Percentiles rank a stretch among this genome's conserved stretches.
Conservation (phyloP, 2,797 vertebrate species). For the Pelodytes ibericus region DNA sequence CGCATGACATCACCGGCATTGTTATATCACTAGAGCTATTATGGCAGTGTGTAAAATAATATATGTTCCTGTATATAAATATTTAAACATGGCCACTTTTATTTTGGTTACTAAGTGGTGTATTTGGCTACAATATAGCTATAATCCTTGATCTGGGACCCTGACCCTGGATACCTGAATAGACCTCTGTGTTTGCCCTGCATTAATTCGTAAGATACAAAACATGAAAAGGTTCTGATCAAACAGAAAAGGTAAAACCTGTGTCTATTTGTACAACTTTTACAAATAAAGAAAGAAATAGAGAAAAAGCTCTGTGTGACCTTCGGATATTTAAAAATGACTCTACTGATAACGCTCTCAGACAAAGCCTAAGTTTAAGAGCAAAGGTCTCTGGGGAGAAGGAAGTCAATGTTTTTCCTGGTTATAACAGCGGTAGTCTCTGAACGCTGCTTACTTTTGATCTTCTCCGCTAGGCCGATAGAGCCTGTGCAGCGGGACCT, state of each 20-base stretch:
- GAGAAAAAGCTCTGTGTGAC: slow-evolving; percentile 25
- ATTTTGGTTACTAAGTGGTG: too few species aligned
- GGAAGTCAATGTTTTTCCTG: slow-evolving; percentile 31
- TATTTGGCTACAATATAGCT: too few species aligned
- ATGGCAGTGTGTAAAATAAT: too few species aligned
- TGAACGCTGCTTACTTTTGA: slow-evolving; percentile 34
- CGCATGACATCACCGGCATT: too few species aligned
- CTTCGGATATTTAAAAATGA: slow-evolving; percentile 44
- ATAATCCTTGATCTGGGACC: too few species aligned
- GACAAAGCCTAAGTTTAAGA: slow-evolving; percentile 46
- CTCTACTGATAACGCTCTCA: slow-evolving; percentile 36
- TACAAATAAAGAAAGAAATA: slow-evolving; percentile 15
- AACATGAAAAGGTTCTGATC: too few species aligned
- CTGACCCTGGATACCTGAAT: too few species aligned
- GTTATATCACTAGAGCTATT: too few species aligned
- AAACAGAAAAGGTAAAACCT: background rate
- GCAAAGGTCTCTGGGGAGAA: slow-evolving; percentile 13
- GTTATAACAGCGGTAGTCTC: slow-evolving; percentile 21
- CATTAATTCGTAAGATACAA: too few species aligned
- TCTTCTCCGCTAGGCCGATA: slow-evolving; percentile 24
- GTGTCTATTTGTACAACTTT: slow-evolving; percentile 43
- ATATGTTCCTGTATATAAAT: too few species aligned
- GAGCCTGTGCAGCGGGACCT: slow-evolving; percentile 42
- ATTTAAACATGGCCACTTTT: too few species aligned
- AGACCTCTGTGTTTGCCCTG: too few species aligned